Percentiles rank a stretch among this genome's conserved stretches.
Conservation (phyloP, 2,797 vertebrate species). For the Schizopygopsis malacanthus region DNA sequence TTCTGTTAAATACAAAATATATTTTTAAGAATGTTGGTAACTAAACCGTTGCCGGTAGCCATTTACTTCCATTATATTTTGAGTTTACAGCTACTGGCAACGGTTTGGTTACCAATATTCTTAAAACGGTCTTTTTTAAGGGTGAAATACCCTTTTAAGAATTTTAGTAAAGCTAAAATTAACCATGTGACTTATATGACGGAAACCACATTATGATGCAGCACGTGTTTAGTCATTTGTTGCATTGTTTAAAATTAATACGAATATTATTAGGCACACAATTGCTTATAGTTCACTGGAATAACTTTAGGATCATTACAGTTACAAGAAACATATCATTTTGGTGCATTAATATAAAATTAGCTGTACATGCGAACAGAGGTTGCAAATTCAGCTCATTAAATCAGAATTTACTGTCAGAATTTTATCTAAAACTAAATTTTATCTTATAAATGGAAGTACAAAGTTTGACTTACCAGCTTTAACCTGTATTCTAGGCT, state of each 20-base stretch:
- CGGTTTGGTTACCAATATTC: neutral
- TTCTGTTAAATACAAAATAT: neutral
- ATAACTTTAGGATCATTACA: neutral
- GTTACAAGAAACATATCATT: neutral
- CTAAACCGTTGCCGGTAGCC: neutral
- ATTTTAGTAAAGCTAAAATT: neutral
- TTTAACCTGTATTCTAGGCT: constrained; percentile 83
- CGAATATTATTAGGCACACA: neutral
- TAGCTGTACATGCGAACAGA: neutral
- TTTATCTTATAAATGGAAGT: neutral
- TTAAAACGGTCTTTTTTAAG: neutral
- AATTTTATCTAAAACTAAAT: neutral
- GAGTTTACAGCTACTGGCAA: neutral
- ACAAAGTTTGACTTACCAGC: constrained; percentile 73
- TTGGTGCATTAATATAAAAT: neutral
- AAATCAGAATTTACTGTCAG: neutral
- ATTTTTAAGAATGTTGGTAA: neutral
- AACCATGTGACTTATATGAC: neutral
- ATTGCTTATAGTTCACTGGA: neutral
- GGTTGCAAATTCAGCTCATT: neutral
- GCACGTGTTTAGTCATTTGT: neutral
- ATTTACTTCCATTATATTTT: neutral
- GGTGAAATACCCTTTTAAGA: neutral
- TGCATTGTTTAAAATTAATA: neutral
- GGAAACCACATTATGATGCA: neutral